Percentiles rank a stretch among this genome's conserved stretches.
These are phyloP conservation scores for Aramus guarauna DNA, from an alignment of 2,113 vertebrate species.

Conservation along the genomic window DNA sequence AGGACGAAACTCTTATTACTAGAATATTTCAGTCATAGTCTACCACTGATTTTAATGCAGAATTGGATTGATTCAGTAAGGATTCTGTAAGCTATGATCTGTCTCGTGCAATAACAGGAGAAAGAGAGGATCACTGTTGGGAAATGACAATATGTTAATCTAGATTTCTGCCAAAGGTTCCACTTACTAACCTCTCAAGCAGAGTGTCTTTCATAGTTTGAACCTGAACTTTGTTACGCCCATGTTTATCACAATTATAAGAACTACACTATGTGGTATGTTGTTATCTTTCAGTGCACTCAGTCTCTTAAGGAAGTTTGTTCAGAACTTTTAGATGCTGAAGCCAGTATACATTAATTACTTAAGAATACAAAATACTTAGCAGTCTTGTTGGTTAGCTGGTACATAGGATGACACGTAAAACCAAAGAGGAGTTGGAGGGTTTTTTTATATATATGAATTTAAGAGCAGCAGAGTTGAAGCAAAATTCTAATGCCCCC, in stretches of 20 bases:
- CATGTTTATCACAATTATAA: neutral
- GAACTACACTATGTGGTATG: neutral
- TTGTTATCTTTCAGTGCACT: neutral
- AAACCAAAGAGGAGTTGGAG: neutral
- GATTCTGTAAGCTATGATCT: neutral
- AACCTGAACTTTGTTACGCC: neutral
- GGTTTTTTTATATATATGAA: neutral
- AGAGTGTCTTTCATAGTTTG: neutral
- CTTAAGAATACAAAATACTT: neutral
- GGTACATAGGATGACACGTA: neutral
- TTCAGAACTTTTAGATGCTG: neutral
- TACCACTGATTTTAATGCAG: neutral
- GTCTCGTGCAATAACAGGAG: neutral
- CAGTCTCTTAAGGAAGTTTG: neutral
- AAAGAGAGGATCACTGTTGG: neutral
- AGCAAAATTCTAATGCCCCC: neutral
- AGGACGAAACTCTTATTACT: neutral
- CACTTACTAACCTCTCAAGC: neutral
- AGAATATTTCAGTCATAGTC: neutral
- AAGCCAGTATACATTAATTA: neutral
- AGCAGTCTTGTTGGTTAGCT: neutral
- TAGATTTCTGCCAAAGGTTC: neutral
- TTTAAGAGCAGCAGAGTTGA: neutral
- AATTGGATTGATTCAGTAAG: neutral
- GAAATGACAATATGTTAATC: neutral